Base-by-base conservation (phyloP, 2,888 invertebrate species). In the Cosmorhoe ocellata region DNA sequence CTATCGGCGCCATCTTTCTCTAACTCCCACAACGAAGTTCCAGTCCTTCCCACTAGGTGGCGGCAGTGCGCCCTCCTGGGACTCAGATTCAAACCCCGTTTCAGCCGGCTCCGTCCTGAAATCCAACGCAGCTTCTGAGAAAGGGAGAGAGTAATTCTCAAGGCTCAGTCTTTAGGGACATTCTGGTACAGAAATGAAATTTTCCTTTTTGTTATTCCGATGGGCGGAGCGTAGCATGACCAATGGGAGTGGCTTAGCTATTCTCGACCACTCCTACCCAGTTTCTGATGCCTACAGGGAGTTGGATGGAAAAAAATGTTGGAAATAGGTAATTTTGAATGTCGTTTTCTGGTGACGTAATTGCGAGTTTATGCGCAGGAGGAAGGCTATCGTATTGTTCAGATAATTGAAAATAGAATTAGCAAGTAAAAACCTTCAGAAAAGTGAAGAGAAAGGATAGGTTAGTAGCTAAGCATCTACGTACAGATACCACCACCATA, bases 241-340 rank as follows among this genome's bases (percentile, higher is more conserved):
- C 87, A 88, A 87, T 90, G 76, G 84, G 83, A 79, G 79, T 64
- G 56, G 72, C 76, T 76, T 74, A 73, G 69, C 56, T 51, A 60
- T 55, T 56, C 47, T 55, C 64, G 77, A 74, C 82, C 86, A 87
- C 89, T 73, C 89, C 88, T 76, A 88, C 76, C 74, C 72, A 71
- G 81, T 85, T 86, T 80, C 78, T 77, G 72, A 81, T 90, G 89
- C 90, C 90, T 90, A 90, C 90, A 67, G 90, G 90, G 90, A 89
- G 61, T 88, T 87, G 80, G 62, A 76, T 74, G 76, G 70, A 80
- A 82, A 86, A n/a, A 71, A 85, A 82, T 86, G 81, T 81, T 84
- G 72, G 81, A 79, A 78, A 83, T 86, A 83, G 81, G 88, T 87
- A 88, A 88, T 89, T 87, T 82, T 76, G 80, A 76, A 81, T 73